phyloP scores from a whole-genome alignment of 2,113 vertebrate species.

The Gnathonemus longibarbis region DNA sequence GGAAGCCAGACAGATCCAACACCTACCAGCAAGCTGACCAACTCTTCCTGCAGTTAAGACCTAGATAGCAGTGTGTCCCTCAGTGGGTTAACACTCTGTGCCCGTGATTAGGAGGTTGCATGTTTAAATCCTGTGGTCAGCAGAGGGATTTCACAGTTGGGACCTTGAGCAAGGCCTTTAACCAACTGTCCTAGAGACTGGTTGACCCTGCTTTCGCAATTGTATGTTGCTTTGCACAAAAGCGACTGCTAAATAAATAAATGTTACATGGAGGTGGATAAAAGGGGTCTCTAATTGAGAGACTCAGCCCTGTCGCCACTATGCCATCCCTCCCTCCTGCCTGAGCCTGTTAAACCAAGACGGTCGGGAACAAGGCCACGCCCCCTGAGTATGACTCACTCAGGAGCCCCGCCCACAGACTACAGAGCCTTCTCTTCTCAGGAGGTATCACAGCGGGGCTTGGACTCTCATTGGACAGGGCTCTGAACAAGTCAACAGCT shows the following conservation, averaged over 20 bases:
- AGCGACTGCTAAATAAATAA: background rate
- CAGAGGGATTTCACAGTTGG: background rate
- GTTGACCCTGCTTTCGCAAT: background rate
- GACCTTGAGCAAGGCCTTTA: background rate
- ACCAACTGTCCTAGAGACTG: background rate
- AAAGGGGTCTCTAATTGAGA: background rate
- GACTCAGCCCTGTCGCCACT: background rate
- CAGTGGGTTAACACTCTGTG: background rate
- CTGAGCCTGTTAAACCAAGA: background rate
- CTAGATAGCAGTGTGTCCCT: background rate
- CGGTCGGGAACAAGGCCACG: background rate
- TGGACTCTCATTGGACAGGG: slow-evolving; percentile 43
- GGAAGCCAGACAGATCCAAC: background rate
- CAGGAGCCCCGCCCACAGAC: slow-evolving; percentile 37
- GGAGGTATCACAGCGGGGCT: background rate
- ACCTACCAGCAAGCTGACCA: background rate
- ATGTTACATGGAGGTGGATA: background rate
- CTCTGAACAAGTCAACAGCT: slow-evolving; percentile 53
- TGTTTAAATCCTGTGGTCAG: background rate
- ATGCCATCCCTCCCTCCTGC: background rate
- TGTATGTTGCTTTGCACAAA: background rate
- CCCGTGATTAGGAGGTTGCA: background rate
- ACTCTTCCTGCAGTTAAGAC: background rate
- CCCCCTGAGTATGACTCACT: slow-evolving; percentile 31
- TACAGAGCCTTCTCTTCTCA: background rate